Percentiles rank a stretch among this genome's conserved stretches.
Evolutionary conservation across 2,888 invertebrate species (phyloP).

Genomic region (Metellina segmentata): DNA sequence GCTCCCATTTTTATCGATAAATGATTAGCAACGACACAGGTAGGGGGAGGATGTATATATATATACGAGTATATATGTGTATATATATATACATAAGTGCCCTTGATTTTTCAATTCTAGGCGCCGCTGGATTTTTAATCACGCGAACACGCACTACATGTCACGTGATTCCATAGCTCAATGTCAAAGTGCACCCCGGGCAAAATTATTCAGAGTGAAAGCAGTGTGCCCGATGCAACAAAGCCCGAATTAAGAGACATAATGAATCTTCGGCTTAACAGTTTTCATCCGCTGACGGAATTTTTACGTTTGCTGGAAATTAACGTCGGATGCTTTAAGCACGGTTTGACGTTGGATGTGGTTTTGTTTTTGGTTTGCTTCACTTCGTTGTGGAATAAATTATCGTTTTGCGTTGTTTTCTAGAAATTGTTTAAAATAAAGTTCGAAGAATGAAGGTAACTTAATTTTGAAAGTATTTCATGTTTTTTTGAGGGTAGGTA

Average conservation of each 20-base stretch:
- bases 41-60: background rate
- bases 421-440: too few relatives aligned
- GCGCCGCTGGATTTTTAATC: constrained; percentile 64
- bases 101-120: constrained; percentile 74
- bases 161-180: constrained; percentile 69
- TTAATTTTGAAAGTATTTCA: too few relatives aligned
- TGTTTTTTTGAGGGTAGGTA: too few relatives aligned
- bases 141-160: constrained; percentile 65
- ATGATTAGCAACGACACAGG: constrained; percentile 49
- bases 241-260: background rate
- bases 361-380: too few relatives aligned
- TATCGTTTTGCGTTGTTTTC: too few relatives aligned
- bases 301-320: constrained; percentile 3
- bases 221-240: background rate
- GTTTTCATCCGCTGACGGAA: background rate
- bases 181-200: constrained; percentile 60
- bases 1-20: constrained; percentile 71
- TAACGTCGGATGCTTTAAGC: background rate
- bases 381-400: too few relatives aligned
- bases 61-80: constrained; percentile 2
- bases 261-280: background rate
- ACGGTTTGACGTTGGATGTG: too few relatives aligned
- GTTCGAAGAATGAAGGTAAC: too few relatives aligned
- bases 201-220: constrained; percentile 54
- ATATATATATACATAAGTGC: constrained; percentile 48